These are phyloP conservation scores for Lottia scabra DNA, from an alignment of 2,888 invertebrate genomes.

Conservation along the genomic window DNA sequence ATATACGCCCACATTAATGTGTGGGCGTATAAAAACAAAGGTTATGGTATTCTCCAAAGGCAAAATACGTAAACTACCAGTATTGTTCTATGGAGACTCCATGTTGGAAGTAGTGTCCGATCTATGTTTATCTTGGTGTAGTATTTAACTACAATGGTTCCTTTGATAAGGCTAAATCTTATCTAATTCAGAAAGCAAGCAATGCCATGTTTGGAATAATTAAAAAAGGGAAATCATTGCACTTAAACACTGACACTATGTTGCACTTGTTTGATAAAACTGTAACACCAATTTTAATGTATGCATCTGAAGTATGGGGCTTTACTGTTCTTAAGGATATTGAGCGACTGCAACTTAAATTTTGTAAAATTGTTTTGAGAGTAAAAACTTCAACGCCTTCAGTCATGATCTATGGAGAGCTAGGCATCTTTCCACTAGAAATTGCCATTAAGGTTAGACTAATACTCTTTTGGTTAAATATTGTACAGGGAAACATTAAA, in stretches of 20 bases:
- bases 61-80: neutral
- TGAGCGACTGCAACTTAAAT: too few relatives aligned
- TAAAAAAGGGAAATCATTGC: constrained; percentile 1
- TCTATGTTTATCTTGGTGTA: constrained; percentile 4
- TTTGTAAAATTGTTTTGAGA: too few relatives aligned
- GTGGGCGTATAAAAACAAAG: too few relatives aligned
- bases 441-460: neutral
- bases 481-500: too few relatives aligned
- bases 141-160: constrained; percentile 9
- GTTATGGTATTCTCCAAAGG: constrained; percentile 22
- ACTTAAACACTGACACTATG: constrained; percentile 4
- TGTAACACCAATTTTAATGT: neutral
- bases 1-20: too few relatives aligned
- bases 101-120: neutral
- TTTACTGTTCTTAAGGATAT: too few relatives aligned
- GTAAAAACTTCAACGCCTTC: neutral
- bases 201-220: constrained; percentile 12
- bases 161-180: constrained; percentile 8
- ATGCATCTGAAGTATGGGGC: constrained; percentile 17
- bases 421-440: neutral
- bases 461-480: neutral
- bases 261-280: constrained; percentile 13
- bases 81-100: neutral
- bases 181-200: constrained; percentile 3
- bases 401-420: neutral